phyloP scores from a whole-genome alignment of 2,888 invertebrate species.

The Andrena haemorrhoa region DNA sequence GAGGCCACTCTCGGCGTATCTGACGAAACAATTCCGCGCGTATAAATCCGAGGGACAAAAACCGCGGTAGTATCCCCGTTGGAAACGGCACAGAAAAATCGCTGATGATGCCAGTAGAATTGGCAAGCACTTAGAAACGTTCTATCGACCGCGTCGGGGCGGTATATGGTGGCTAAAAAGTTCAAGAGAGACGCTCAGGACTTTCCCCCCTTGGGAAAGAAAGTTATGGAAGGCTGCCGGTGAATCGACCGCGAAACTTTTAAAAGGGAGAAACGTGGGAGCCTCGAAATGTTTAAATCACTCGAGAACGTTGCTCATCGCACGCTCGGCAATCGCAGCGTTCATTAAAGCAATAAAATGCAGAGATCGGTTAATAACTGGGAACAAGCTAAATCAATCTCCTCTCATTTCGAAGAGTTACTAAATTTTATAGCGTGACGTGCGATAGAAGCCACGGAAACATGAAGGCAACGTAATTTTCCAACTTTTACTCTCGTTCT shows the following conservation, averaged over 20 bases:
- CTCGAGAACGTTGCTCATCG: conserved; percentile 7
- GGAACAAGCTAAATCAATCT: not conserved
- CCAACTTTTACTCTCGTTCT: conserved; percentile 2
- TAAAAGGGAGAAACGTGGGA: conserved; percentile 17
- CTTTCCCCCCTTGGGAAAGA: conserved; percentile 40
- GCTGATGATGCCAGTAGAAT: conserved; percentile 46
- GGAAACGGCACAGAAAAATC: conserved; percentile 38
- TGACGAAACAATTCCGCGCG: conserved; percentile 12
- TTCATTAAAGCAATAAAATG: conserved; percentile 7
- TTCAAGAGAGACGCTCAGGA: conserved; percentile 38
- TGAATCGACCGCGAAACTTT: conserved; percentile 48
- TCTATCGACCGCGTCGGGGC: conserved; percentile 48
- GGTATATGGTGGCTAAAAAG: conserved; percentile 48
- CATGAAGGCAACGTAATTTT: not conserved
- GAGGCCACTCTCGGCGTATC: not conserved
- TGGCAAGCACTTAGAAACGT: conserved; percentile 35
- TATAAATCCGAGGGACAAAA: not conserved
- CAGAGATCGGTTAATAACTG: not conserved
- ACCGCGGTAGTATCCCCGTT: not conserved
- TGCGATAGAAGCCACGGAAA: not conserved
- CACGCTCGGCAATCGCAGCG: not conserved
- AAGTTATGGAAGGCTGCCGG: conserved; percentile 31
- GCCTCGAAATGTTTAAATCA: conserved; percentile 38
- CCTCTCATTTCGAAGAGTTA: not conserved
- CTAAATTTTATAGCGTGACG: not conserved